phyloP scores from a whole-genome alignment of 2,113 vertebrate species.

The Notarius lentiginosus region DNA sequence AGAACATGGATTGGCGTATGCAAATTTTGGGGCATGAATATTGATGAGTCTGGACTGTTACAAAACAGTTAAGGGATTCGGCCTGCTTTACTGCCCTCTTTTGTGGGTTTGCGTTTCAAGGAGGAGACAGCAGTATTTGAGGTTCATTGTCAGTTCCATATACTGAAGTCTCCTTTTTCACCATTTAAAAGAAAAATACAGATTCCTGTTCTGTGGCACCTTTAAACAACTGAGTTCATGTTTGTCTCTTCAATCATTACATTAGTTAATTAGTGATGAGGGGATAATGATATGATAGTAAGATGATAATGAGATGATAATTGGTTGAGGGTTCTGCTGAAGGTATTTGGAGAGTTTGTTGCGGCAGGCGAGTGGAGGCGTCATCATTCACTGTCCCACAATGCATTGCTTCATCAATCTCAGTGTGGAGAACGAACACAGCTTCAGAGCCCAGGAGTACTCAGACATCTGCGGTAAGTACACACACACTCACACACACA shows the following conservation, averaged over 20 bases:
- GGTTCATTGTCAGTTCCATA: no score
- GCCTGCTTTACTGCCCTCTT: no score
- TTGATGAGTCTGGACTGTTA: no score
- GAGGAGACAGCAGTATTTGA: no score
- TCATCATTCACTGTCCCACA: slow-evolving; percentile 80
- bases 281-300: background rate
- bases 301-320: background rate
- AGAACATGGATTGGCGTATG: no score
- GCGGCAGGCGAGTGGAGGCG: slow-evolving; percentile 83
- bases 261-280: background rate
- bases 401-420: slow-evolving; percentile 83
- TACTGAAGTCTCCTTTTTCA: no score
- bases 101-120: no score
- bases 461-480: slow-evolving; percentile 75
- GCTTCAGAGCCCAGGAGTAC: slow-evolving; percentile 86
- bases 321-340: background rate
- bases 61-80: no score
- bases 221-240: background rate
- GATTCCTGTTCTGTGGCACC: no score
- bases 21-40: no score
- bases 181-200: no score
- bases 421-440: slow-evolving; percentile 70
- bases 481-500: background rate
- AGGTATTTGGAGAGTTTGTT: slow-evolving; percentile 91
- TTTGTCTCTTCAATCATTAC: background rate